Percentiles rank a stretch among this genome's conserved stretches.
phyloP scores from a whole-genome alignment of 1,140 invertebrate species.

The Pinna nobilis region DNA sequence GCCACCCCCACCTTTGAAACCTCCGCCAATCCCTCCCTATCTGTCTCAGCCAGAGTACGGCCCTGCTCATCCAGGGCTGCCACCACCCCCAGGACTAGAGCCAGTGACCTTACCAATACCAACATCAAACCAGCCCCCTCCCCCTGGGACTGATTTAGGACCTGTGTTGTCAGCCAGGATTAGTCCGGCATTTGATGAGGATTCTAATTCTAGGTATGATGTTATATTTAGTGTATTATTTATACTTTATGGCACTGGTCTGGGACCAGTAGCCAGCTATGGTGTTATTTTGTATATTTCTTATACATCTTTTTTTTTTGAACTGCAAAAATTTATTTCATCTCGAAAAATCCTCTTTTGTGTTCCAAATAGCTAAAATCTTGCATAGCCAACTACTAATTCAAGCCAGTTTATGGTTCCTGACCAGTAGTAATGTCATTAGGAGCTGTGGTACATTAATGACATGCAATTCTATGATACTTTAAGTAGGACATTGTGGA shows the following conservation, averaged over 20 bases:
- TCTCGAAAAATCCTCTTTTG: too few species aligned
- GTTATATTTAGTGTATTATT: neutral
- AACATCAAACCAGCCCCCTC: constrained; percentile 34
- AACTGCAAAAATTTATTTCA: neutral
- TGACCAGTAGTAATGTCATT: too few species aligned
- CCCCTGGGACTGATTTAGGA: constrained; percentile 42
- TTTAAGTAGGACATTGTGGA: too few species aligned
- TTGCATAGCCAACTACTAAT: too few species aligned
- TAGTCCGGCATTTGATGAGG: neutral
- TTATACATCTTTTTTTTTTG: neutral
- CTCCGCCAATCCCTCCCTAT: constrained; percentile 50
- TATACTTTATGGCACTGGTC: neutral
- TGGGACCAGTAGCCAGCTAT: neutral
- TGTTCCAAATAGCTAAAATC: too few species aligned
- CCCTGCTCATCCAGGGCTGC: constrained; percentile 37
- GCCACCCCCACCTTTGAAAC: constrained; percentile 20
- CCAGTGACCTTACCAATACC: constrained; percentile 61
- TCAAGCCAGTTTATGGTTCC: too few species aligned
- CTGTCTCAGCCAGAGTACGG: constrained; percentile 47
- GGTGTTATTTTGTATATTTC: neutral
- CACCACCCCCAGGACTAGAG: constrained; percentile 66
- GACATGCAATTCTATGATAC: too few species aligned
- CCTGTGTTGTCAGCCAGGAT: neutral
- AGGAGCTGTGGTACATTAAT: too few species aligned
- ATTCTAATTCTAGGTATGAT: neutral